Conservation (phyloP, 2,797 vertebrate species). For the Myotis planiceps region DNA sequence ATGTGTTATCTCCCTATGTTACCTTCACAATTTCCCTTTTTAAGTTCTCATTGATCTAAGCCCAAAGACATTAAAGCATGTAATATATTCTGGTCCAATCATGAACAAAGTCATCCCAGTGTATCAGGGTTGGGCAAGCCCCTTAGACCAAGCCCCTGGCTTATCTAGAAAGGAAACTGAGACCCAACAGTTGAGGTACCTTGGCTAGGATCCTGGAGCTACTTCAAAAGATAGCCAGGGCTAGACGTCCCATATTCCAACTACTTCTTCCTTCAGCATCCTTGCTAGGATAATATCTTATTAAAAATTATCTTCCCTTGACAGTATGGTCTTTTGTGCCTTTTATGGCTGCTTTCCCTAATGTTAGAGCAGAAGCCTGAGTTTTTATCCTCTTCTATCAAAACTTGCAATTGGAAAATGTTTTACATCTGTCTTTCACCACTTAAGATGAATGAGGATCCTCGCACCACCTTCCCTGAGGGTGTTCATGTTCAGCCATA, state of each 20-base stretch:
- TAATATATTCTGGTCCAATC: constrained; percentile 50
- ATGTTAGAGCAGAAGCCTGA: neutral
- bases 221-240: neutral
- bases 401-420: constrained; percentile 43
- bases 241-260: neutral
- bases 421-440: constrained; percentile 57
- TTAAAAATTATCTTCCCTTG: neutral
- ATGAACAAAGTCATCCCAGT: neutral
- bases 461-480: neutral
- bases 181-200: neutral
- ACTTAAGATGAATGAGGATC: constrained; percentile 41
- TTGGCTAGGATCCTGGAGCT: neutral
- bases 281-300: neutral
- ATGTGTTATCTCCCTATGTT: constrained; percentile 66
- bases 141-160: neutral
- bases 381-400: constrained; percentile 48
- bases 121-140: neutral
- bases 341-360: constrained; percentile 9
- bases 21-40: constrained; percentile 70
- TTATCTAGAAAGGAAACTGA: neutral
- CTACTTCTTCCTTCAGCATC: neutral
- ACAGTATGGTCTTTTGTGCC: neutral
- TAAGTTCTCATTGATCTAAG: constrained; percentile 73
- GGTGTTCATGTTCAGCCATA: neutral
- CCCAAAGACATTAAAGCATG: constrained; percentile 60